Base-by-base conservation (phyloP, 1,140 invertebrate genomes). In the Bicyclus anynana region DNA sequence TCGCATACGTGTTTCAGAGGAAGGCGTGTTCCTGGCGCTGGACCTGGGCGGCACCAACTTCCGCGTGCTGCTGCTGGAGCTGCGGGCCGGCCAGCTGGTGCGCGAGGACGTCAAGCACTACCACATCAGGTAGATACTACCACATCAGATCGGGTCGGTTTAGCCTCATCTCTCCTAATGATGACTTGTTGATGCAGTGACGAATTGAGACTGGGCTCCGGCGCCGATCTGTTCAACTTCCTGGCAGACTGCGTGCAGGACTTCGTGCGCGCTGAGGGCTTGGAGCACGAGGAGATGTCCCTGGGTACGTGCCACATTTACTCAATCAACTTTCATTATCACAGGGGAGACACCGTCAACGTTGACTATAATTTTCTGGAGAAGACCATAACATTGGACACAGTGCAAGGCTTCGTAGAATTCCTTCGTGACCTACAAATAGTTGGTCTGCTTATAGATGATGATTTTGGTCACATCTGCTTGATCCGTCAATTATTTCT, bases 41-140 rank as follows among this genome's bases (percentile, higher is more conserved):
- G 98, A 99, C 89, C 90, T 99, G 49, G 98, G 98, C 13, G 98
- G 98, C 0, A 99, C 98, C 12, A 99, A 99, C 88, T 99, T 99
- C 89, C 91, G 98, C n/a, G 97, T 99, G 1, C 85, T 99, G 5
- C 88, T 98, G 4, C 94, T 99, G 73, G 93, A 96, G 56, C 85
- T 99, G 18, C 91, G 95, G 35, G 91, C 92, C 37, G 92, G 91
- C 6, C 77, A 90, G 40, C 74, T 90, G 13, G 67, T 87, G 21
- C 62, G 78, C 14, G 84, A 90, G 62, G 74, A 80, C 21, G 88
- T 90, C 20, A 84, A 90, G 57, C 83, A 89, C 47, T 91, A 89
- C 64, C 84, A 89, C 57, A 87, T 91, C 56, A 81, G 69, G 87
- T 90, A 53, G 55, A 33, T 59, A 29, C 16, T 12, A 5, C 3